A percentile compares a stretch with the other conserved stretches of the same genome.
These are phyloP conservation scores for Sebastes alutus DNA, from an alignment of 2,797 vertebrate species.

Conservation along the genomic window DNA sequence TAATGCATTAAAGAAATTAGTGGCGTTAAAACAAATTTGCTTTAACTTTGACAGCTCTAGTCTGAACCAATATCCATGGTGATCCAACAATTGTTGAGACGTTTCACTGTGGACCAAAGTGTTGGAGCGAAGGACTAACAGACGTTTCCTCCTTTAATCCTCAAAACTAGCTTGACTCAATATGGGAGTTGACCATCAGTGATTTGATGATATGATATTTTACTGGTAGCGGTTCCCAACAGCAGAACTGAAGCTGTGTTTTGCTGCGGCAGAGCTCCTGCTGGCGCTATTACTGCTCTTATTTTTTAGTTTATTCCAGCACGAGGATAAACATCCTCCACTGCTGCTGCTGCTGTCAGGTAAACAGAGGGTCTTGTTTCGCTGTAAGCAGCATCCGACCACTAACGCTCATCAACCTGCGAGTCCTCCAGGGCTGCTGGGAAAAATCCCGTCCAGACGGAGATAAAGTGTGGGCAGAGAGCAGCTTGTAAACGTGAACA, in stretches of 20 bases:
- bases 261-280: not conserved
- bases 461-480: conserved; percentile 34
- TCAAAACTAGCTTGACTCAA: no score
- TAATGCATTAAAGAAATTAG: no score
- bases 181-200: no score
- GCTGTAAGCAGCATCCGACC: not conserved
- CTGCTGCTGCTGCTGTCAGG: conserved; percentile 8
- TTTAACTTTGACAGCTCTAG: no score
- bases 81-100: no score
- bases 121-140: no score
- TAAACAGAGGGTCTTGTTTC: conserved; percentile 32
- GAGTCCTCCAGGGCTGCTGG: conserved; percentile 33
- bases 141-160: no score
- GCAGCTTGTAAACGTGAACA: conserved; percentile 44
- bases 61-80: no score
- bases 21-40: no score
- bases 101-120: no score
- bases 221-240: no score
- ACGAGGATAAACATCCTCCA: not conserved
- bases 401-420: conserved; percentile 7
- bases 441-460: conserved; percentile 29
- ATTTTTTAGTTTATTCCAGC: conserved; percentile 6
- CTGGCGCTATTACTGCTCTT: not conserved
- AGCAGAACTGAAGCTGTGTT: not conserved
- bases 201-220: no score